A percentile compares a stretch with the other conserved stretches of the same genome.
phyloP scores from a whole-genome alignment of 2,113 vertebrate species.

The Sebastes schlegelii region DNA sequence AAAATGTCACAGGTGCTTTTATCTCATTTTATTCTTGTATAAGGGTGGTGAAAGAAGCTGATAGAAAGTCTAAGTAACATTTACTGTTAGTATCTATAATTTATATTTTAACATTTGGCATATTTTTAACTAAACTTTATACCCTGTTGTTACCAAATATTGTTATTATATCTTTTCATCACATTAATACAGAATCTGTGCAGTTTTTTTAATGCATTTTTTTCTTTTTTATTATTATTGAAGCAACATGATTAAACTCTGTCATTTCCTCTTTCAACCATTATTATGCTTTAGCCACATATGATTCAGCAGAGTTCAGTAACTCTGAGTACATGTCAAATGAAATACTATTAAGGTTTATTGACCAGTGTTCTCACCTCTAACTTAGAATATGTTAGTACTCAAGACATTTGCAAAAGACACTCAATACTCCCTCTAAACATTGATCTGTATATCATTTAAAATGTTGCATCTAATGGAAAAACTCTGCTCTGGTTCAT shows the following conservation, averaged over 20 bases:
- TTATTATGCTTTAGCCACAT: neutral
- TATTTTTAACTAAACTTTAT: neutral
- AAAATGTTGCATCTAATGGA: neutral
- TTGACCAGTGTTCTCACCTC: neutral
- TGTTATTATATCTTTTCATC: neutral
- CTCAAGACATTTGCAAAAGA: too few relatives aligned
- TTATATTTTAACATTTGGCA: neutral
- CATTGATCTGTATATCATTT: neutral
- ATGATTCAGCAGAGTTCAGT: neutral
- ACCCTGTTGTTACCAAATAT: neutral
- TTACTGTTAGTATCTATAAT: neutral
- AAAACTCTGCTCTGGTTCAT: conserved; percentile 5
- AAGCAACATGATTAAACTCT: neutral
- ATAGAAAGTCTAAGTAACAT: neutral
- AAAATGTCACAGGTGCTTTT: neutral
- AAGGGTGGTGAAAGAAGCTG: neutral
- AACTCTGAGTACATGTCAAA: neutral
- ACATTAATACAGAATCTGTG: neutral
- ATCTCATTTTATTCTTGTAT: neutral
- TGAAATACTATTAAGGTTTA: neutral
- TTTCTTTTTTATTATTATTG: neutral
- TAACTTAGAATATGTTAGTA: neutral
- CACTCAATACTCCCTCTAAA: too few relatives aligned
- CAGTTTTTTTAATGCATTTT: too few relatives aligned
- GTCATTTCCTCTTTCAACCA: neutral